These are phyloP conservation scores for Sternarchorhynchus goeldii DNA, from an alignment of 2,797 vertebrate species.

Conservation along the genomic window DNA sequence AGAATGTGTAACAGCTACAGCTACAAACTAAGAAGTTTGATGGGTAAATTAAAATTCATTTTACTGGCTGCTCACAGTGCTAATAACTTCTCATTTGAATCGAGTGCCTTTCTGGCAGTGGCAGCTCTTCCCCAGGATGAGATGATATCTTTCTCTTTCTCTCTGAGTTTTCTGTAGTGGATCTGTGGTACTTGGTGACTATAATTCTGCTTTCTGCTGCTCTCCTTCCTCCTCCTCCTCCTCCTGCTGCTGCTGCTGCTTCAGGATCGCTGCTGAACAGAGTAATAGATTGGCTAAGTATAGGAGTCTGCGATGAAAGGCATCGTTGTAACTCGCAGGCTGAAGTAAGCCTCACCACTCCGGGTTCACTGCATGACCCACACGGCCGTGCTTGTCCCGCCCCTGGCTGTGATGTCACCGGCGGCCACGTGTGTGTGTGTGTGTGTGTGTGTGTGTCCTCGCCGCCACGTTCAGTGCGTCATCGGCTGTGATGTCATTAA, in stretches of 20 bases:
- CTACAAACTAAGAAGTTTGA: not conserved
- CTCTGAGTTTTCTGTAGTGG: not conserved
- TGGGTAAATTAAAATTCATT: not conserved
- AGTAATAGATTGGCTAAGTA: constrained; percentile 99
- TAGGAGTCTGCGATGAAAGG: constrained; percentile 96
- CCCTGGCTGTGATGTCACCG: too few species aligned
- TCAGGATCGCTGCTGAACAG: constrained; percentile 99
- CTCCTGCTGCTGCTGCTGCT: constrained; percentile 79
- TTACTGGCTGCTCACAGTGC: not conserved
- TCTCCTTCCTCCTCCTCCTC: constrained; percentile 60
- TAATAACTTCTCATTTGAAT: not conserved
- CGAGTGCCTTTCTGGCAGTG: not conserved
- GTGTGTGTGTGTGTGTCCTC: too few species aligned
- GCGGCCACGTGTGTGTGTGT: too few species aligned
- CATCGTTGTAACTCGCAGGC: constrained; percentile 77
- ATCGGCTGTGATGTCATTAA: too few species aligned
- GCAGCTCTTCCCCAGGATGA: not conserved
- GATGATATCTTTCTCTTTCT: not conserved
- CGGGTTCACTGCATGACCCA: constrained; percentile 65
- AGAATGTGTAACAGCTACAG: too few species aligned
- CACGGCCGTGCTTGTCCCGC: constrained; percentile 67
- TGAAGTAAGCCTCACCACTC: constrained; percentile 85
- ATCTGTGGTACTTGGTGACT: constrained; percentile 50
- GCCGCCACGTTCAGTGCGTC: too few species aligned
- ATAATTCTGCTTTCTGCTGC: constrained; percentile 35